These are phyloP conservation scores for Oeneis ivallda DNA, from an alignment of 2,888 invertebrate species.

Conservation along the genomic window DNA sequence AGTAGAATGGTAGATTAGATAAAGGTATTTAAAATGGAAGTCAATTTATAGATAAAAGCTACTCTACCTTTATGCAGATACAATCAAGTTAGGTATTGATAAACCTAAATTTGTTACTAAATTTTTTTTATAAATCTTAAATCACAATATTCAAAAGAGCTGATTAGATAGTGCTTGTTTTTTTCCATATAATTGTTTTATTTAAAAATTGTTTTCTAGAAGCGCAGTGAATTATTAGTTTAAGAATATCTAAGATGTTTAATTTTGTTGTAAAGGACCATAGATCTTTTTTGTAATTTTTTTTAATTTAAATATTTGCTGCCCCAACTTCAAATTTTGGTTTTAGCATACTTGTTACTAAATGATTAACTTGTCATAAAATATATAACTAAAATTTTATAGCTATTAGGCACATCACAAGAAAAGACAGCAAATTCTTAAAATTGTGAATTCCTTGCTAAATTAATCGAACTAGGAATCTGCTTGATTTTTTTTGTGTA, in stretches of 20 bases:
- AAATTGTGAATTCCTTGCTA: too few species aligned
- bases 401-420: too few species aligned
- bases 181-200: constrained; percentile 38
- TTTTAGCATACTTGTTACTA: too few species aligned
- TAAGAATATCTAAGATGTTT: not conserved
- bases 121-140: not conserved
- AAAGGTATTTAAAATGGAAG: not conserved
- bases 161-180: constrained; percentile 22
- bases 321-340: too few species aligned
- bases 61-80: not conserved
- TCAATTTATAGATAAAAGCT: not conserved
- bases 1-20: too few species aligned
- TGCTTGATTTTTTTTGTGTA: too few species aligned
- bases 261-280: not conserved
- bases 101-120: constrained; percentile 12
- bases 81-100: constrained; percentile 15
- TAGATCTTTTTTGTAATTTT: not conserved
- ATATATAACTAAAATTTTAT: too few species aligned
- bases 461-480: too few species aligned
- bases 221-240: not conserved
- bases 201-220: not conserved
- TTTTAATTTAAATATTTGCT: not conserved
- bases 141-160: not conserved
- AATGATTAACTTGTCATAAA: too few species aligned
- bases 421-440: too few species aligned